Percentiles rank a stretch among this genome's conserved stretches.
Conservation (phyloP, 2,797 vertebrate genomes). For the Epinephelus malabaricus region DNA sequence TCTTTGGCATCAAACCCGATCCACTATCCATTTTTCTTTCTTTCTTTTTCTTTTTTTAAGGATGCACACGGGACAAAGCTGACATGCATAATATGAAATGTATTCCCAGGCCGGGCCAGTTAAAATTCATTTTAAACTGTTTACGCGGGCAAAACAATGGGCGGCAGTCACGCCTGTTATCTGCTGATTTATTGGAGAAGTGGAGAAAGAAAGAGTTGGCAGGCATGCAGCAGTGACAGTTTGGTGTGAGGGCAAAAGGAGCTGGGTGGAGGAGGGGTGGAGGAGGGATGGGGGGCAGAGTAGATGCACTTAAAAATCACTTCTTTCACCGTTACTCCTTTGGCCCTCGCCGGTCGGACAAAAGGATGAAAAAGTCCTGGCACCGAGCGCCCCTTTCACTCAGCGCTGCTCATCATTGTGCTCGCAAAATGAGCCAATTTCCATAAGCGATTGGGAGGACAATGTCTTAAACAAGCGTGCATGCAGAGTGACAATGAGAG, state of each 20-base stretch:
- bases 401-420: conserved; percentile 60
- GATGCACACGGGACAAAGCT: conserved; percentile 86
- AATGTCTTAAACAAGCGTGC: conserved; percentile 73
- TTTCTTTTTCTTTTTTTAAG: conserved; percentile 20
- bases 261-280: conserved; percentile 47
- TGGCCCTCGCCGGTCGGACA: conserved; percentile 36
- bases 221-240: conserved; percentile 72
- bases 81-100: conserved; percentile 92
- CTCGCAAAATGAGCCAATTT: conserved; percentile 73
- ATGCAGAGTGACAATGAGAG: conserved; percentile 56
- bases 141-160: conserved; percentile 89
- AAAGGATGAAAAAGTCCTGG: conserved; percentile 60
- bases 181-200: conserved; percentile 86
- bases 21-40: conserved; percentile 79
- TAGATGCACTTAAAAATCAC: conserved; percentile 77
- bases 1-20: conserved; percentile 92
- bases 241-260: conserved; percentile 45
- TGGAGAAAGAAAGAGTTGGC: conserved; percentile 64
- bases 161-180: conserved; percentile 90
- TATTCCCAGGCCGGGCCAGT: conserved; percentile 91
- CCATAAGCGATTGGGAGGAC: conserved; percentile 72
- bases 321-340: conserved; percentile 69
- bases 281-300: conserved; percentile 17
- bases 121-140: conserved; percentile 95
- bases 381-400: conserved; percentile 50